A percentile compares a stretch with the other conserved stretches of the same genome.
These are phyloP conservation scores for Drosophila equinoxialis DNA, from an alignment of 1,140 invertebrate species.

Conservation along the genomic window DNA sequence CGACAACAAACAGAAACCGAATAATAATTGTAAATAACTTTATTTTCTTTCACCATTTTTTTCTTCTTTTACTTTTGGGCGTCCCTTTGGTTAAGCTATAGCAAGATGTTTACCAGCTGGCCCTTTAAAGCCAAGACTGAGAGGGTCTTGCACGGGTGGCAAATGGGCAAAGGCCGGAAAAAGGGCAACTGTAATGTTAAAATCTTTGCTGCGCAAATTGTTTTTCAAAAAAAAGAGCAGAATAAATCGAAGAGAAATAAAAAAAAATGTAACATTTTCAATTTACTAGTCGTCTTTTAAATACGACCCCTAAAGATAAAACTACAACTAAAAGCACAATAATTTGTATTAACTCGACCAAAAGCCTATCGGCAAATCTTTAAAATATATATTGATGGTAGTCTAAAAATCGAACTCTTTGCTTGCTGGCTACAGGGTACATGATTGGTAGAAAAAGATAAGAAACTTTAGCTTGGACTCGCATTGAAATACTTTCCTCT, in stretches of 20 bases:
- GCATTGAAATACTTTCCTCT: not conserved
- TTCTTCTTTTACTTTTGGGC: conserved; percentile 18
- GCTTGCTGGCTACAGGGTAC: too few species aligned
- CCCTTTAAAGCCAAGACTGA: conserved; percentile 31
- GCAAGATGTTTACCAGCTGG: conserved; percentile 49
- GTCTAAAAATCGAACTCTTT: too few species aligned
- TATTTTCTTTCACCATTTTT: conserved; percentile 34
- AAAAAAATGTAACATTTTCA: not conserved
- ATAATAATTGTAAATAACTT: conserved; percentile 80
- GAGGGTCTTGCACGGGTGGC: conserved; percentile 37
- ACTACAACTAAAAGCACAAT: too few species aligned
- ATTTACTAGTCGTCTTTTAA: not conserved
- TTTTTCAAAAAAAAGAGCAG: conserved; percentile 39
- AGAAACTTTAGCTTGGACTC: not conserved
- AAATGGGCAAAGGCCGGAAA: conserved; percentile 28
- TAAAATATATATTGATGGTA: too few species aligned
- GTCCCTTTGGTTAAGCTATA: conserved; percentile 19
- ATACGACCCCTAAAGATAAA: too few species aligned
- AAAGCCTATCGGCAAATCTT: too few species aligned
- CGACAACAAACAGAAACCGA: conserved; percentile 30
- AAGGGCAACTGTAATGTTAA: conserved; percentile 46
- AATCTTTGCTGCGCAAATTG: conserved; percentile 61
- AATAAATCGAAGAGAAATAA: conserved; percentile 21
- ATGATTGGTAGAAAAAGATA: too few species aligned
- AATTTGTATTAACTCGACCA: too few species aligned